Conservation (phyloP, 2,113 vertebrate genomes). For the Genyomyrus donnyi region DNA sequence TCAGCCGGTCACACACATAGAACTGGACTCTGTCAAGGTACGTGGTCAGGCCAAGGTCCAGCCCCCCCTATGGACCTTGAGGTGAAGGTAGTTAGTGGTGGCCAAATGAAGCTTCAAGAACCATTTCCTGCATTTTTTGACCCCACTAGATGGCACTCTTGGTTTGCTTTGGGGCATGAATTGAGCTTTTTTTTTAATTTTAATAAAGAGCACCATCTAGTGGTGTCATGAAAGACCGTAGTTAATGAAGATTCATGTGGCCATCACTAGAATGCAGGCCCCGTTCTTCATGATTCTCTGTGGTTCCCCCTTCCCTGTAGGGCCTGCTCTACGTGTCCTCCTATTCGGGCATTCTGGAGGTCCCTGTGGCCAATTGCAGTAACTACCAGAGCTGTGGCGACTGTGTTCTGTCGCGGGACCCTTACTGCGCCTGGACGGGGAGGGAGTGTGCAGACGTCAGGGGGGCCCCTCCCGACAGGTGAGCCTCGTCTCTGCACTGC, state of each 20-base stretch:
- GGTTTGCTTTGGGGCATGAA: too few species aligned
- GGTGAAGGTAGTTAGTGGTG: not conserved
- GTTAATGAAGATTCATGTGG: not conserved
- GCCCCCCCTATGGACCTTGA: not conserved
- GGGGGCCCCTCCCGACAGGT: constrained; percentile 47
- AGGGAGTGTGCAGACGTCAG: constrained; percentile 60
- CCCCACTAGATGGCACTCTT: too few species aligned
- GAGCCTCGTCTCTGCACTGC: constrained; percentile 15
- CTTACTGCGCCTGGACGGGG: constrained; percentile 83
- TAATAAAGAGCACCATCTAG: not conserved
- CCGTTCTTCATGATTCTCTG: not conserved
- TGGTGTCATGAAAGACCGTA: not conserved
- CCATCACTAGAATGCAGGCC: not conserved
- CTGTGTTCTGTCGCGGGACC: constrained; percentile 85
- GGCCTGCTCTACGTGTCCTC: constrained; percentile 77
- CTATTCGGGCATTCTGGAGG: constrained; percentile 69
- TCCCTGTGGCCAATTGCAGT: constrained; percentile 85
- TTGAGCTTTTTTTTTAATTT: too few species aligned
- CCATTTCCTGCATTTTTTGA: too few species aligned
- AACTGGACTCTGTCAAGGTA: constrained; percentile 75
- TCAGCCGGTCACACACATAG: constrained; percentile 75
- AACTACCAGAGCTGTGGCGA: constrained; percentile 87
- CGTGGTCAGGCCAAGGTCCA: not conserved
- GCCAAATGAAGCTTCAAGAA: not conserved
- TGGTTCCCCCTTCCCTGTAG: constrained; percentile 46